Conservation (phyloP, 2,888 invertebrate genomes). For the Nineta flava region DNA sequence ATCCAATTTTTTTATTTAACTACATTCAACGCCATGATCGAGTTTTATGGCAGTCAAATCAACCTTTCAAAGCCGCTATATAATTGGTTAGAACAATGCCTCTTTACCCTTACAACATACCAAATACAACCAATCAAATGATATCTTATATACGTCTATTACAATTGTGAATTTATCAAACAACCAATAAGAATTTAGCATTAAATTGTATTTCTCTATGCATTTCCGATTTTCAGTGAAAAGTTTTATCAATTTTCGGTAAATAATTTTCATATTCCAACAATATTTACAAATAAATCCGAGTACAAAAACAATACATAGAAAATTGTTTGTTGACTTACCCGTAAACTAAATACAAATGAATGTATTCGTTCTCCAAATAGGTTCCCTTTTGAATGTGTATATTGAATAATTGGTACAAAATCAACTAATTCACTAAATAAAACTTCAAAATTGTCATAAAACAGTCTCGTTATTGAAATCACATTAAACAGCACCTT, state of each 20-base stretch:
- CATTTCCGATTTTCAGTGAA: conserved; percentile 4
- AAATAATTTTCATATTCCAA: no score
- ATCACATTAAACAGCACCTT: conserved; percentile 2
- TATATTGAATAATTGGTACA: no score
- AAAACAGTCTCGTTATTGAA: not conserved
- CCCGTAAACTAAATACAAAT: no score
- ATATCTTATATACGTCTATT: conserved; percentile 26
- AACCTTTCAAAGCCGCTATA: conserved; percentile 22
- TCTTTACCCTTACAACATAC: conserved; percentile 28
- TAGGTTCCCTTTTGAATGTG: no score
- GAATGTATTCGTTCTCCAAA: no score
- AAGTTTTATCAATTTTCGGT: not conserved
- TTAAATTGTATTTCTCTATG: conserved; percentile 9
- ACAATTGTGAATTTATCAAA: conserved; percentile 29
- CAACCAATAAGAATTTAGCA: conserved; percentile 25
- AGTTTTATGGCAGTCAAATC: conserved; percentile 7
- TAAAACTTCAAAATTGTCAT: not conserved
- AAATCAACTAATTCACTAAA: not conserved
- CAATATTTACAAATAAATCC: no score
- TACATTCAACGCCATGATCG: conserved; percentile 8
- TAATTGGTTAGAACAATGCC: conserved; percentile 34
- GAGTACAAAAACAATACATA: no score
- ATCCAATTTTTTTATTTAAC: conserved; percentile 4
- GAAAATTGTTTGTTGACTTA: no score
- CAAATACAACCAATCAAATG: conserved; percentile 33